Evolutionary conservation across 2,888 invertebrate genomes (phyloP), one percentile per base, ranked within the genome.

Genomic region (Harpagoxenus sublaevis): DNA sequence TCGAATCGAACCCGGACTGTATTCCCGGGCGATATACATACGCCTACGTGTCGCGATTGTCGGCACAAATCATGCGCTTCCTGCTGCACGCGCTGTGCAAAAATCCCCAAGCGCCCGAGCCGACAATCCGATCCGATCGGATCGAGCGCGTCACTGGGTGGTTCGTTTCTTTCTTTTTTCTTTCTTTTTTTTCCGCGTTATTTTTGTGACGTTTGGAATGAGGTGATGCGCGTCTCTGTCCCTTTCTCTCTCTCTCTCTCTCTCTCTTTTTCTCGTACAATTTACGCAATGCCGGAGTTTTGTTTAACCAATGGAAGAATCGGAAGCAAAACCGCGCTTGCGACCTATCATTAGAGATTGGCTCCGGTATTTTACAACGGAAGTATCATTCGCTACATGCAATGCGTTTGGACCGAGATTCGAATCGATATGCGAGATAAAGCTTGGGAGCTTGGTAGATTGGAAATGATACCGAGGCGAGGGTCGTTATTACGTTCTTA

Each of bases 11-110:
- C 51, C 71, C 71, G 70, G 79, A 48, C 79, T 70, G 70, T 70
- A 79, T 68, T 60, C 79, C 70, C 68, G 71, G 35, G 18, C 79
- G 79, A 81, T 81, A 81, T 81, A 81, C 79, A 81, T 81, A 81
- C 79, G 79, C 79, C 79, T 71, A 81, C 79, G 79, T 81, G 79
- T 81, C 79, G 79, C 79, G 71, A 81, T 81, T 81, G 71, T 81
- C 79, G 79, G 71, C 71, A 81, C 79, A 81, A 81, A 81, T 81
- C 71, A 81, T 81, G 79, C 60, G 60, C 71, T 81, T 81, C 79
- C 79, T 81, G 79, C 71, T 79, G 60, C 71, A 71, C 78, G 68
- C 71, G 79, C 48, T 60, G 28, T 48, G 48, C 35, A 81, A 81
- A 81, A 81, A 68, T 66, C 15, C 15, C 55, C 78, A n/a, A 66